Evolutionary conservation across 2,797 vertebrate genomes (phyloP).

Genomic region (Perodicticus potto): DNA sequence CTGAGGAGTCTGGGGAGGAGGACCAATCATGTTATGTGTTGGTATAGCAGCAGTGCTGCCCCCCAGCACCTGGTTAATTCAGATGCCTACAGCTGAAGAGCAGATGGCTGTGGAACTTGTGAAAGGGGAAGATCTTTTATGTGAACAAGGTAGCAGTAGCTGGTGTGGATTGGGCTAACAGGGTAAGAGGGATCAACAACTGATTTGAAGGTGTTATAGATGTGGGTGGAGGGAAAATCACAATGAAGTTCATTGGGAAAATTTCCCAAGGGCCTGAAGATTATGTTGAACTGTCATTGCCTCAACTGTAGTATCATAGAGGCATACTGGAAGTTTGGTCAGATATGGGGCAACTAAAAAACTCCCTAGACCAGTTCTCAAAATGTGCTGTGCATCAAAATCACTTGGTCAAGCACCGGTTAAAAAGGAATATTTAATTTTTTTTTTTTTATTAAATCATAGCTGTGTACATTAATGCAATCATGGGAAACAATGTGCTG

Average conservation of each 20-base stretch:
- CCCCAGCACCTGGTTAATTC: neutral
- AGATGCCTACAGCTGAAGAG: neutral
- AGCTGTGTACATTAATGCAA: too few relatives aligned
- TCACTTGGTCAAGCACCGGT: neutral
- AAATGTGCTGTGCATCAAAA: slow-evolving; percentile 22
- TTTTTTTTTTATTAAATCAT: too few relatives aligned
- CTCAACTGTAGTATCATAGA: neutral
- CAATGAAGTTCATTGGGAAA: neutral
- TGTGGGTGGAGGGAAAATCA: neutral
- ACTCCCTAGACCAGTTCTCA: neutral
- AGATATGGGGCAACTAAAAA: slow-evolving; percentile 24
- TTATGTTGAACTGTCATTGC: neutral
- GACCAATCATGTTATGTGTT: neutral
- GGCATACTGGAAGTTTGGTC: neutral
- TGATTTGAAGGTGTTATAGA: slow-evolving; percentile 12
- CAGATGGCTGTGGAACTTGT: neutral
- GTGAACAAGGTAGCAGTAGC: neutral
- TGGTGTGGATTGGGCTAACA: neutral
- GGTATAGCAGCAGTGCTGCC: neutral
- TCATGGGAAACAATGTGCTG: too few relatives aligned
- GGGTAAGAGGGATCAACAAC: neutral
- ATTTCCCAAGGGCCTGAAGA: neutral
- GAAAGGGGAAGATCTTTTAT: neutral
- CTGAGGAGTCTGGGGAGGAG: neutral
- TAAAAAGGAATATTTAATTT: neutral